Conservation (phyloP, 2,888 invertebrate genomes). For the Panzeria rudis region DNA sequence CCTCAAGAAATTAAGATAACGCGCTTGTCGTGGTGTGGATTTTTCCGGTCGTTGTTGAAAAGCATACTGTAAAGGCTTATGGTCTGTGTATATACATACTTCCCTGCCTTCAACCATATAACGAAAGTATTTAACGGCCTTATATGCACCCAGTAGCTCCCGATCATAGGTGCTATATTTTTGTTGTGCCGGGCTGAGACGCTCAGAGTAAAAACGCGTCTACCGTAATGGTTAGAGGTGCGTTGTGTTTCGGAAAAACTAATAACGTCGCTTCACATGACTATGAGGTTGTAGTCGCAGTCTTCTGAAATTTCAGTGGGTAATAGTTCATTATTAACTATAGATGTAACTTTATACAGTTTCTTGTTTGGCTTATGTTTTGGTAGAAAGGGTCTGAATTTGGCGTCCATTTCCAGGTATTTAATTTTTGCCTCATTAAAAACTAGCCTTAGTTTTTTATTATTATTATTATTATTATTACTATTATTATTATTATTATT, state of each 20-base stretch:
- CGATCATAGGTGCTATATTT: constrained; percentile 59
- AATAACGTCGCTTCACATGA: constrained; percentile 34
- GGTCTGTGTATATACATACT: constrained; percentile 79
- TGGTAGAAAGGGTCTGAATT: too few species aligned
- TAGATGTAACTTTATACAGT: too few species aligned
- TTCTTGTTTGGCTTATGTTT: too few species aligned
- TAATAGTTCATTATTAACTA: too few species aligned
- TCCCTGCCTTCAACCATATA: constrained; percentile 81
- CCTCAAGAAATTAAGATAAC: background rate
- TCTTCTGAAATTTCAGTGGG: too few species aligned
- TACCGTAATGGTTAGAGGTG: constrained; percentile 34
- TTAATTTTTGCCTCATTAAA: too few species aligned
- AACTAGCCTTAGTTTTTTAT: too few species aligned
- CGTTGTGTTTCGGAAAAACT: constrained; percentile 17
- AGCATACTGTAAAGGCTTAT: constrained; percentile 79
- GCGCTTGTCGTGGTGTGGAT: constrained; percentile 54
- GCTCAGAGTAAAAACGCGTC: constrained; percentile 60
- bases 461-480: too few species aligned
- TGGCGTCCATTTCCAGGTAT: too few species aligned
- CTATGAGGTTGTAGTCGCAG: too few species aligned
- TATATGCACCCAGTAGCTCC: constrained; percentile 54
- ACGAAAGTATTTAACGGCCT: constrained; percentile 60
- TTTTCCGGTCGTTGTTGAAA: constrained; percentile 76
- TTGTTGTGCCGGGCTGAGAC: constrained; percentile 42
- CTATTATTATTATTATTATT: too few species aligned